Percentiles rank a stretch among this genome's conserved stretches.
These are phyloP conservation scores for Melitaea athalia DNA, from an alignment of 2,888 invertebrate species.

Conservation along the genomic window DNA sequence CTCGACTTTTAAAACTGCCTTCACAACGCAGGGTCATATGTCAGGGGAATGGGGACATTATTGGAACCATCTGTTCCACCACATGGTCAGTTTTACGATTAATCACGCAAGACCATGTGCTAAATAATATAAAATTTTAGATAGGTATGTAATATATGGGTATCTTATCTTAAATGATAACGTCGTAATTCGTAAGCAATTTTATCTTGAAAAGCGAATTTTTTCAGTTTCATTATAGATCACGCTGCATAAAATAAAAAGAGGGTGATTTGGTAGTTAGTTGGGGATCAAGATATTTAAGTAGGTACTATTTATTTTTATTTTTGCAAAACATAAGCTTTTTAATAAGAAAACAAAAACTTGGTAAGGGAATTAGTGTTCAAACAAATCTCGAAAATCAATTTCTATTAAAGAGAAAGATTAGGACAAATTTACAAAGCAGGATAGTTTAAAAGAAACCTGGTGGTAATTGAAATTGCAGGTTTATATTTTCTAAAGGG, in stretches of 20 bases:
- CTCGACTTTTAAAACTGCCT: slow-evolving; percentile 72
- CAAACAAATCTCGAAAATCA: not conserved
- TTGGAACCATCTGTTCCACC: slow-evolving; percentile 36
- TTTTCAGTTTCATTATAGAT: slow-evolving; percentile 19
- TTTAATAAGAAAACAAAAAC: too few species aligned
- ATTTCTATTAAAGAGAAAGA: not conserved
- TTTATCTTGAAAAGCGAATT: slow-evolving; percentile 18
- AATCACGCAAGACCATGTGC: slow-evolving; percentile 5
- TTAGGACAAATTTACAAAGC: not conserved
- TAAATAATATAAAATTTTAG: slow-evolving; percentile 25
- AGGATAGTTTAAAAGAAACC: not conserved
- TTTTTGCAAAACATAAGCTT: too few species aligned
- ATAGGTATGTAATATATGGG: slow-evolving; percentile 22
- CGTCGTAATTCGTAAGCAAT: slow-evolving; percentile 16
- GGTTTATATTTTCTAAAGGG: not conserved
- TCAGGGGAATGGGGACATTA: slow-evolving; percentile 61
- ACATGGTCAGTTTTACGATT: slow-evolving; percentile 32
- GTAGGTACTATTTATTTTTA: too few species aligned
- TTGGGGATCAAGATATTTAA: not conserved
- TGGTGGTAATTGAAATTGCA: not conserved
- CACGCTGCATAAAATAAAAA: slow-evolving; percentile 25
- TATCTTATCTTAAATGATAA: slow-evolving; percentile 41
- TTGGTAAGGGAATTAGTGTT: not conserved
- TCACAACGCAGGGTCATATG: slow-evolving; percentile 74
- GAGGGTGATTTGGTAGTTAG: slow-evolving; percentile 15